Conservation (phyloP, 1,140 invertebrate species). For the Sitodiplosis mosellana region DNA sequence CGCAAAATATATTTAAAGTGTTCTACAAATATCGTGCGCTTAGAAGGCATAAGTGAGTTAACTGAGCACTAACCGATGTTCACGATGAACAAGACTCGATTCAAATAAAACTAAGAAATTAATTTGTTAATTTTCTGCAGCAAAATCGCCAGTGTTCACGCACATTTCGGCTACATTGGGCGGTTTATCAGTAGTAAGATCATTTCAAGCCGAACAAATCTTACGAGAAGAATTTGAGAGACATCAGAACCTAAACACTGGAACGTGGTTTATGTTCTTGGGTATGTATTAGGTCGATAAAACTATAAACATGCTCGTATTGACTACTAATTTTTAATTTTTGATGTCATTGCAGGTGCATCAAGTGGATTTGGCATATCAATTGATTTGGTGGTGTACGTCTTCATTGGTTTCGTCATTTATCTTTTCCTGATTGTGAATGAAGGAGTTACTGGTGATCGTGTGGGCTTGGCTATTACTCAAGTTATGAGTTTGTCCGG, state of each 20-base stretch:
- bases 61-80: not conserved
- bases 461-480: constrained; percentile 61
- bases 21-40: constrained; percentile 64
- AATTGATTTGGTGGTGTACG: constrained; percentile 46
- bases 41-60: constrained; percentile 59
- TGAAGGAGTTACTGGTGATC: constrained; percentile 27
- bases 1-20: constrained; percentile 62
- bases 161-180: constrained; percentile 51
- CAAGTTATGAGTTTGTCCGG: constrained; percentile 58
- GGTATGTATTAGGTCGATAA: constrained; percentile 56
- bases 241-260: constrained; percentile 46
- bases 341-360: constrained; percentile 31
- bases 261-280: constrained; percentile 59
- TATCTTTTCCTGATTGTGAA: constrained; percentile 35
- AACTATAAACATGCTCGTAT: constrained; percentile 43
- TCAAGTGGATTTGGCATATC: constrained; percentile 66
- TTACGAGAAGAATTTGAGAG: constrained; percentile 45
- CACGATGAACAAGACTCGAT: not conserved
- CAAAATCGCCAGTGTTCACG: constrained; percentile 56
- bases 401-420: constrained; percentile 49
- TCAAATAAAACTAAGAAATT: not conserved
- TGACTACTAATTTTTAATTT: constrained; percentile 44
- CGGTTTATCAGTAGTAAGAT: constrained; percentile 56
- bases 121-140: constrained; percentile 6
- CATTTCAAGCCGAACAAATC: constrained; percentile 36